These are phyloP conservation scores for Gonatopus flavifemur DNA, from an alignment of 1,140 invertebrate species.

Conservation along the genomic window DNA sequence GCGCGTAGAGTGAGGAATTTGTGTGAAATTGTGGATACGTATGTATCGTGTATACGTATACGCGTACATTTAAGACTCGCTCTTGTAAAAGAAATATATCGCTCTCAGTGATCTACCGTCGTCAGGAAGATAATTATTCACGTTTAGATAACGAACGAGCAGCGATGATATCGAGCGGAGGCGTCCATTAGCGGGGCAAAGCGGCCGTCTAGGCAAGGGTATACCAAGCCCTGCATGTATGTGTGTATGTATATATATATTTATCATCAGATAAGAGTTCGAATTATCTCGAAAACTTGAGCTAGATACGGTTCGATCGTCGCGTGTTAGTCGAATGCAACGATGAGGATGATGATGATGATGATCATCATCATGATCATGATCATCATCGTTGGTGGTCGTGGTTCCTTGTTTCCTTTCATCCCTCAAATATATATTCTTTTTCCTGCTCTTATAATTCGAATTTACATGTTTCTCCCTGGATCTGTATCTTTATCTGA, in stretches of 20 bases:
- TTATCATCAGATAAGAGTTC: conserved; percentile 45
- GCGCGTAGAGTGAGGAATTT: too few relatives aligned
- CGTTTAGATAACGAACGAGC: conserved; percentile 50
- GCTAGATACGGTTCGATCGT: conserved; percentile 39
- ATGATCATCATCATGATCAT: too few relatives aligned
- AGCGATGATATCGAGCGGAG: conserved; percentile 43
- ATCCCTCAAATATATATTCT: too few relatives aligned
- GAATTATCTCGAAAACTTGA: conserved; percentile 41
- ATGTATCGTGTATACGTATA: not conserved
- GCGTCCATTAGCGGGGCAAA: conserved; percentile 45
- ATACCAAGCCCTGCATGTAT: conserved; percentile 3
- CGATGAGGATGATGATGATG: too few relatives aligned
- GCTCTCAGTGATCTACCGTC: conserved; percentile 26
- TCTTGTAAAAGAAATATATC: conserved; percentile 32
- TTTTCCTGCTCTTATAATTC: too few relatives aligned
- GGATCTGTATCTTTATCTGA: too few relatives aligned
- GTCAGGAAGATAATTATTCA: conserved; percentile 49
- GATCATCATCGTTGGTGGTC: too few relatives aligned
- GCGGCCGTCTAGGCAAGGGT: conserved; percentile 25
- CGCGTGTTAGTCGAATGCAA: too few relatives aligned
- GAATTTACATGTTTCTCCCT: too few relatives aligned
- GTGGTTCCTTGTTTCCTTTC: too few relatives aligned
- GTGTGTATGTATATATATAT: conserved; percentile 40
- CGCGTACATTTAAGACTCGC: conserved; percentile 1
- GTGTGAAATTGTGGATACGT: too few relatives aligned